These are phyloP conservation scores for Pomatostomus ruficeps DNA, from an alignment of 2,113 vertebrate genomes.

Conservation along the genomic window DNA sequence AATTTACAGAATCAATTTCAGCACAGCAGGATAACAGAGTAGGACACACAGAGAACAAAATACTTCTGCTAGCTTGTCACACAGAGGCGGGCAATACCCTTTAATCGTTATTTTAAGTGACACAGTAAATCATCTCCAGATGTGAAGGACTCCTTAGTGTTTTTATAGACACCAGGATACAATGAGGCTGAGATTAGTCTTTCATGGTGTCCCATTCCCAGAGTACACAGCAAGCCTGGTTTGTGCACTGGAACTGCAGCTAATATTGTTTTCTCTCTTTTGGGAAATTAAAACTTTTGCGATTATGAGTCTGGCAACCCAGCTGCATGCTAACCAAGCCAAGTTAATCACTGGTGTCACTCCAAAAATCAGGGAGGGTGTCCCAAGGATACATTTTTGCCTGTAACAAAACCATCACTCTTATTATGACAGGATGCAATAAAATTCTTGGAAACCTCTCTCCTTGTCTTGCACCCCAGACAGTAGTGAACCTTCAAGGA, in stretches of 20 bases:
- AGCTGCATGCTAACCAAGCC: neutral
- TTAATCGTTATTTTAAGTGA: neutral
- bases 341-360: neutral
- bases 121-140: neutral
- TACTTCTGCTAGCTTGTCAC: neutral
- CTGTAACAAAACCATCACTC: neutral
- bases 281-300: neutral
- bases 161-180: neutral
- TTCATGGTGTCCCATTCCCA: neutral
- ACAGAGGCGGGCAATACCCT: neutral
- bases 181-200: neutral
- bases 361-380: neutral
- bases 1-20: neutral
- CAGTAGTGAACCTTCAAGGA: neutral
- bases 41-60: neutral
- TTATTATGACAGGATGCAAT: neutral
- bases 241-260: neutral
- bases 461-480: neutral
- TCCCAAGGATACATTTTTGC: neutral
- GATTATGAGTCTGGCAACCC: neutral
- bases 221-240: neutral
- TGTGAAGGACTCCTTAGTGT: neutral
- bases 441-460: neutral
- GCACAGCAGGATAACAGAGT: neutral
- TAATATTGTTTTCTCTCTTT: neutral